These are phyloP conservation scores for Drosophila gaucha DNA, from an alignment of 2,888 invertebrate species.

Conservation along the genomic window DNA sequence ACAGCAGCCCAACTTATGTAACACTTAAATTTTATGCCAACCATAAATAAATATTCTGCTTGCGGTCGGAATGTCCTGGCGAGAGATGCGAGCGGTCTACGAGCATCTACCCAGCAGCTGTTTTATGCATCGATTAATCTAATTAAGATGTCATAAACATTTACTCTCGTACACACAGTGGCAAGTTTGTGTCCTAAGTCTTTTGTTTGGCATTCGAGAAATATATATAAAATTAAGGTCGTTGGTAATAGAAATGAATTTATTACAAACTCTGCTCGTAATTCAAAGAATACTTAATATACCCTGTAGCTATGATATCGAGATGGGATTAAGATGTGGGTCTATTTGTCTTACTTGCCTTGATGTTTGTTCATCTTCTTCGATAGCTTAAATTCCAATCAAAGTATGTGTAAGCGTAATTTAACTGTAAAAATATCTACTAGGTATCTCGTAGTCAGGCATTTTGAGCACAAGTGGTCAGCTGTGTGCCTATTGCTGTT, in stretches of 20 bases:
- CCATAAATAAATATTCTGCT: slow-evolving; percentile 71
- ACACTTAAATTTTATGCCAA: slow-evolving; percentile 75
- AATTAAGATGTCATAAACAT: slow-evolving; percentile 75
- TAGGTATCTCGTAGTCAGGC: slow-evolving; percentile 4
- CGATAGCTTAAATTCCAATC: background rate
- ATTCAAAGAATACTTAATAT: slow-evolving; percentile 2
- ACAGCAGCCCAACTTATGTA: slow-evolving; percentile 64
- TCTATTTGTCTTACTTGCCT: background rate
- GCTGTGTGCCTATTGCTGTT: slow-evolving; percentile 10
- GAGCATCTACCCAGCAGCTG: slow-evolving; percentile 27
- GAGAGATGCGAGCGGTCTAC: background rate
- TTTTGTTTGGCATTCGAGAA: slow-evolving; percentile 26
- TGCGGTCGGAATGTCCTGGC: slow-evolving; percentile 1
- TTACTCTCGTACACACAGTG: slow-evolving; percentile 28
- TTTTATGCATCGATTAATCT: slow-evolving; percentile 72
- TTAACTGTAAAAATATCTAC: no score
- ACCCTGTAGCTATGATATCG: background rate
- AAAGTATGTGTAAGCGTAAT: no score
- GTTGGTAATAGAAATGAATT: slow-evolving; percentile 9
- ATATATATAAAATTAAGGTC: slow-evolving; percentile 40
- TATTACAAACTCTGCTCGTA: slow-evolving; percentile 7
- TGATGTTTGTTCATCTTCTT: background rate
- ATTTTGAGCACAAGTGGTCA: slow-evolving; percentile 5
- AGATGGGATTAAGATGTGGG: no score
- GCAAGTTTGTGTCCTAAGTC: slow-evolving; percentile 53